These are phyloP conservation scores for Vidua macroura DNA, from an alignment of 2,113 vertebrate genomes.

Conservation along the genomic window DNA sequence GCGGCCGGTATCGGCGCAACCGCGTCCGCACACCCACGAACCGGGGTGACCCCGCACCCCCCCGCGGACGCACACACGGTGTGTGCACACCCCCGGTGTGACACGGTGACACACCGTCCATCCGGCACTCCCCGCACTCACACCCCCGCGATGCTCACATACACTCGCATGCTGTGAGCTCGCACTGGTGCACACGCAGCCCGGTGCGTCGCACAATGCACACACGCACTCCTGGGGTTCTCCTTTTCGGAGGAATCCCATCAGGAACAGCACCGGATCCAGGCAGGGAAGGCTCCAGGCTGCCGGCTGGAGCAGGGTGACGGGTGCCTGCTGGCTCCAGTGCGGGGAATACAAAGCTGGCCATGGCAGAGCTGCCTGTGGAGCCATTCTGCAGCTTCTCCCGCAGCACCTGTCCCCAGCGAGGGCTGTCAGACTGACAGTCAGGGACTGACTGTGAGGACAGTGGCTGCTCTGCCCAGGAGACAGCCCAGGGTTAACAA, in stretches of 20 bases:
- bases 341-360: neutral
- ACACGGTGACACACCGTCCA: rapidly evolving
- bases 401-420: neutral
- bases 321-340: rapidly evolving
- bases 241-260: neutral
- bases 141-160: neutral
- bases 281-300: neutral
- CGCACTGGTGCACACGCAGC: neutral
- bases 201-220: neutral
- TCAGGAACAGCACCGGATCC: neutral
- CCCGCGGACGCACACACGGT: neutral
- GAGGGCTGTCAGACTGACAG: neutral
- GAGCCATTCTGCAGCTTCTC: neutral
- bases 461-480: neutral
- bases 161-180: rapidly evolving
- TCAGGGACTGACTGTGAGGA: neutral
- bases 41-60: neutral
- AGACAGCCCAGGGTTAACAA: neutral
- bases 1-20: neutral
- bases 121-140: rapidly evolving
- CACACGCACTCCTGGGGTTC: neutral
- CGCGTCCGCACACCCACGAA: neutral
- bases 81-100: neutral
- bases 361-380: neutral
- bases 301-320: neutral